These are phyloP conservation scores for Microcebus jonahi DNA, from an alignment of 2,113 vertebrate species.

Conservation along the genomic window DNA sequence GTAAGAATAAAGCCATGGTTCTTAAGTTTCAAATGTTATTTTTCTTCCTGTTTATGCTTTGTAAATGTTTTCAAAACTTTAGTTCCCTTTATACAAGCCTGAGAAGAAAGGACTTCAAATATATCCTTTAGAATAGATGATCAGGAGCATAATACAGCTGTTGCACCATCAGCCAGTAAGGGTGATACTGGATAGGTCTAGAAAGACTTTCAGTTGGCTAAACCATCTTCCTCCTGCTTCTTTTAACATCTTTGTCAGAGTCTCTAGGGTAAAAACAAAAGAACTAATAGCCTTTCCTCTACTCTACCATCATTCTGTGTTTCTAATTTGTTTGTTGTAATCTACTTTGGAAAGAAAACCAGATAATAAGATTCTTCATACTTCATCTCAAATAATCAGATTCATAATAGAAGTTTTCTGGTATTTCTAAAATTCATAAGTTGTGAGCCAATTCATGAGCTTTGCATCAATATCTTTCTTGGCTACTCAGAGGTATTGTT, in stretches of 20 bases:
- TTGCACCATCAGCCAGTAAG: not conserved
- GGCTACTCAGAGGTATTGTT: not conserved
- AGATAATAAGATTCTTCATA: not conserved
- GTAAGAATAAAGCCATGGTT: not conserved
- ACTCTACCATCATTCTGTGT: not conserved
- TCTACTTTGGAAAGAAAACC: not conserved
- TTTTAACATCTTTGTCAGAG: not conserved
- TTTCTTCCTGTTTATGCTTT: not conserved
- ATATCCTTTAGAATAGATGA: not conserved
- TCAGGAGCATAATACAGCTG: not conserved
- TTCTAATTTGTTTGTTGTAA: not conserved
- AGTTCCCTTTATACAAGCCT: not conserved
- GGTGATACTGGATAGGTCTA: not conserved
- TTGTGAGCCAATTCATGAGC: not conserved
- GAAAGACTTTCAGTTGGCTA: not conserved
- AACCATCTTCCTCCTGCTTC: not conserved
- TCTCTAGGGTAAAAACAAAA: not conserved
- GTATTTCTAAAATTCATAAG: not conserved
- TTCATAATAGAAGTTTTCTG: not conserved
- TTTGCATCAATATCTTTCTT: not conserved
- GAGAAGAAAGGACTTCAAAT: not conserved
- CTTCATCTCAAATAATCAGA: not conserved
- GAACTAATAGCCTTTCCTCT: not conserved
- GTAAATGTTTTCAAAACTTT: conserved; percentile 2
- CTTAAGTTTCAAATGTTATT: not conserved